Conservation (phyloP, 2,113 vertebrate genomes). For the Henicopernis longicauda region DNA sequence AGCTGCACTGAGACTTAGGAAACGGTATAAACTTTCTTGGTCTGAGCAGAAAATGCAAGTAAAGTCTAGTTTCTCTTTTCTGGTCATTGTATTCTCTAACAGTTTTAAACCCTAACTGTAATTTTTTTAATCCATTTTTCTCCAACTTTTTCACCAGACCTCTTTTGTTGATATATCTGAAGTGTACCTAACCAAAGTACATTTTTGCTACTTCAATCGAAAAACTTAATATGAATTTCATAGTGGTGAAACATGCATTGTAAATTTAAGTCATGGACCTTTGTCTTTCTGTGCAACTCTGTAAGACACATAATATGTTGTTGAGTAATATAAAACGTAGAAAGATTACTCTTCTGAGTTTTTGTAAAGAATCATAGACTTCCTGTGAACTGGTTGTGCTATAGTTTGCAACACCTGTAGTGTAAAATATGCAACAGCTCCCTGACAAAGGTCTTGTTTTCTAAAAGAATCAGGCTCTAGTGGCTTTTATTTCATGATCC, state of each 20-base stretch:
- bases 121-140: background rate
- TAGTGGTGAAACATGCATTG: background rate
- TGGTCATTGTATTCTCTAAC: background rate
- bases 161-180: background rate
- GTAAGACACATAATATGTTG: background rate
- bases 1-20: background rate
- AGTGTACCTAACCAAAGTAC: background rate
- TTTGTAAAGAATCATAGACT: background rate
- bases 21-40: background rate
- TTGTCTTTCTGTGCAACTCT: background rate
- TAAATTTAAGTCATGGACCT: background rate
- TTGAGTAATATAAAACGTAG: background rate
- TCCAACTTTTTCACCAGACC: background rate
- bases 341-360: background rate
- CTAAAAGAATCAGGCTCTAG: background rate
- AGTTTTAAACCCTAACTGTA: background rate
- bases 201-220: background rate
- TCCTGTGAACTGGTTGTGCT: background rate
- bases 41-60: background rate
- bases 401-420: background rate
- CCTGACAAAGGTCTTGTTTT: background rate
- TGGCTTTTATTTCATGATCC: background rate
- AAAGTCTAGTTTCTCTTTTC: background rate
- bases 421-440: background rate
- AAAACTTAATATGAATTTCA: background rate